These are phyloP conservation scores for Pasiphila rectangulata DNA, from an alignment of 2,888 invertebrate species.

Conservation along the genomic window DNA sequence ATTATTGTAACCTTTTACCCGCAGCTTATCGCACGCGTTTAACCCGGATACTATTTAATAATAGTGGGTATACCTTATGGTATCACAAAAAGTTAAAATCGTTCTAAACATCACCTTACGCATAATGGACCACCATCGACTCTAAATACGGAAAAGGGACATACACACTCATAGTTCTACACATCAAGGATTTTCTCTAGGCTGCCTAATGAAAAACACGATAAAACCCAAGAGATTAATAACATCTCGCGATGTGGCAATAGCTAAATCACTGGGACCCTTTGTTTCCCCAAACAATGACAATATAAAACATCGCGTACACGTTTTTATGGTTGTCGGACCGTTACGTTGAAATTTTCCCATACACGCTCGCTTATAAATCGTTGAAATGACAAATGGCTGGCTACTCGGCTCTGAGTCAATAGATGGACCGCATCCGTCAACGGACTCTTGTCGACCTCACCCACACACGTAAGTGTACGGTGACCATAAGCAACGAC, in stretches of 20 bases:
- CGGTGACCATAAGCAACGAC: conserved; percentile 23
- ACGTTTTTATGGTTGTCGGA: conserved; percentile 36
- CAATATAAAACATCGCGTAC: conserved; percentile 29
- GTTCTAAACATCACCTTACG: too few species aligned
- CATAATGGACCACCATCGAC: too few species aligned
- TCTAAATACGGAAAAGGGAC: background rate
- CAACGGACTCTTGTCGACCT: conserved; percentile 34
- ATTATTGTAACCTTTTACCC: too few species aligned
- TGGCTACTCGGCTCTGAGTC: conserved; percentile 34
- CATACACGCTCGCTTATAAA: conserved; percentile 40
- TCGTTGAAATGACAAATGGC: conserved; percentile 41
- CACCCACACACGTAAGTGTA: conserved; percentile 36
- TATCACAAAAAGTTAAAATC: too few species aligned
- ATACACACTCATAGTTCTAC: background rate
- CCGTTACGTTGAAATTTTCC: conserved; percentile 40
- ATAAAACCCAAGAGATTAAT: conserved; percentile 8
- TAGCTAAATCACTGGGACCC: conserved; percentile 27
- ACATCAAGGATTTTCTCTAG: background rate
- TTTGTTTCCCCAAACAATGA: conserved; percentile 34
- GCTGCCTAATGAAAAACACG: conserved; percentile 1
- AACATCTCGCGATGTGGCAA: conserved; percentile 26
- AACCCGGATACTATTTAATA: too few species aligned
- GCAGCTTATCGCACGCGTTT: too few species aligned
- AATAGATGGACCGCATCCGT: conserved; percentile 61
- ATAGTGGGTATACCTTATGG: too few species aligned